phyloP scores from a whole-genome alignment of 2,797 vertebrate genomes.

The Hypotaenidia okinawae region DNA sequence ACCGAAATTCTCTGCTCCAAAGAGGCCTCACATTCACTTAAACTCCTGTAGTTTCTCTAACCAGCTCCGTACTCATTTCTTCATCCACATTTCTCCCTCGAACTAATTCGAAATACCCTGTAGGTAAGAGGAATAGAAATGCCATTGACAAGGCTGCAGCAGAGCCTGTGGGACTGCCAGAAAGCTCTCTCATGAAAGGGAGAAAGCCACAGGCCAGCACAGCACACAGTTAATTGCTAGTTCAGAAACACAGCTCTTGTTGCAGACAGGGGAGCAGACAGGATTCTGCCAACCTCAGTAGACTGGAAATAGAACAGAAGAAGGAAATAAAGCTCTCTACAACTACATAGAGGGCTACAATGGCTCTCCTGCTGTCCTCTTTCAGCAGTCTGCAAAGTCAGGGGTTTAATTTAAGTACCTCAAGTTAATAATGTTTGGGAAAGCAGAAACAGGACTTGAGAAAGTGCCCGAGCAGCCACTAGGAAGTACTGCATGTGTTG shows the following conservation, averaged over 20 bases:
- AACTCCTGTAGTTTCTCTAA: background rate
- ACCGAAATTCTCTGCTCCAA: background rate
- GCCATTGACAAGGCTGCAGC: background rate
- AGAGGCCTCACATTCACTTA: background rate
- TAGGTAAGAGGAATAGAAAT: background rate
- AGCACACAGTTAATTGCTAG: background rate
- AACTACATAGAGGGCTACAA: background rate
- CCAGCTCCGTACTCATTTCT: background rate
- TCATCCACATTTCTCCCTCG: background rate
- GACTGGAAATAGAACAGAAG: background rate
- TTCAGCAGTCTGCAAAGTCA: background rate
- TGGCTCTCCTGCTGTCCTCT: background rate
- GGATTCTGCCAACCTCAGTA: background rate
- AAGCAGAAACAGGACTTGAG: background rate
- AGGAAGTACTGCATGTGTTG: background rate
- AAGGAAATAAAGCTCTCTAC: background rate
- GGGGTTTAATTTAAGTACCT: background rate
- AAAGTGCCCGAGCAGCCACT: background rate
- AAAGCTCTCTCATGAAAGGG: background rate
- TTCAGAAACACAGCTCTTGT: background rate
- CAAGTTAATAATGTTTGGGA: background rate
- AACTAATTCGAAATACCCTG: background rate
- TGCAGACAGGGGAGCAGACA: background rate
- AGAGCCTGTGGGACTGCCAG: background rate
- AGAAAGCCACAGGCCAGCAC: background rate